Percentiles rank a stretch among this genome's conserved stretches.
Conservation (phyloP, 1,140 invertebrate genomes). For the Drosophila varians region DNA sequence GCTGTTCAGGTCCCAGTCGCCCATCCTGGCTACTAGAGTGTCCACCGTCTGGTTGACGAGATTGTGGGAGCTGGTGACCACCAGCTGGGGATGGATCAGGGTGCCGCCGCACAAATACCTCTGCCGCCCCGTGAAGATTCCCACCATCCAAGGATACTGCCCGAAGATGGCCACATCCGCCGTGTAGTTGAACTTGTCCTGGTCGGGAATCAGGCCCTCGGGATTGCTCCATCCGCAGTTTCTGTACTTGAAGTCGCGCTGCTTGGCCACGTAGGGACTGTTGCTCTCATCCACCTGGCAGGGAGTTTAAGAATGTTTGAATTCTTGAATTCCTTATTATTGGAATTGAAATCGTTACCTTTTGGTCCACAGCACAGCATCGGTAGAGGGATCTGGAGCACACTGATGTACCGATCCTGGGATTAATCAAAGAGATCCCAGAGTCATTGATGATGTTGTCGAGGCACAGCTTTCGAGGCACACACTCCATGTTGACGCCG, state of each 20-base stretch:
- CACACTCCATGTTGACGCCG: conserved; percentile 60
- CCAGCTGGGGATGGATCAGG: conserved; percentile 86
- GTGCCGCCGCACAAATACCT: conserved; percentile 87
- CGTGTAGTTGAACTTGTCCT: conserved; percentile 85
- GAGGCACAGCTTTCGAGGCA: conserved; percentile 49
- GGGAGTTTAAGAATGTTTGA: neutral
- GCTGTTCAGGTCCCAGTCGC: conserved; percentile 90
- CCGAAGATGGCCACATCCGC: conserved; percentile 86
- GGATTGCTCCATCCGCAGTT: conserved; percentile 89
- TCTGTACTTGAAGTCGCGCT: conserved; percentile 46
- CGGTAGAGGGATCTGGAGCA: conserved; percentile 42
- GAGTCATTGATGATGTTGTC: conserved; percentile 57
- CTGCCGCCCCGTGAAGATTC: conserved; percentile 86
- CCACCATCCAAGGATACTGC: conserved; percentile 92
- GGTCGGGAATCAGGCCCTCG: conserved; percentile 88
- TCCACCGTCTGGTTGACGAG: conserved; percentile 69
- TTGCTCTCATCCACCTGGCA: conserved; percentile 33
- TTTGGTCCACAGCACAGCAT: conserved; percentile 48
- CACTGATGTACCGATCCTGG: conserved; percentile 38
- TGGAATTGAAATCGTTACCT: conserved; percentile 35
- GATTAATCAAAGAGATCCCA: conserved; percentile 46
- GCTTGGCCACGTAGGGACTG: conserved; percentile 39
- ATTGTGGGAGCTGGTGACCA: conserved; percentile 88
- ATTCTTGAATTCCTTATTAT: too few species aligned
- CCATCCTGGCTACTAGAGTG: conserved; percentile 85